Percentiles rank a stretch among this genome's conserved stretches.
Conservation (phyloP, 2,888 invertebrate genomes). For the Hipparchia sbordonii region DNA sequence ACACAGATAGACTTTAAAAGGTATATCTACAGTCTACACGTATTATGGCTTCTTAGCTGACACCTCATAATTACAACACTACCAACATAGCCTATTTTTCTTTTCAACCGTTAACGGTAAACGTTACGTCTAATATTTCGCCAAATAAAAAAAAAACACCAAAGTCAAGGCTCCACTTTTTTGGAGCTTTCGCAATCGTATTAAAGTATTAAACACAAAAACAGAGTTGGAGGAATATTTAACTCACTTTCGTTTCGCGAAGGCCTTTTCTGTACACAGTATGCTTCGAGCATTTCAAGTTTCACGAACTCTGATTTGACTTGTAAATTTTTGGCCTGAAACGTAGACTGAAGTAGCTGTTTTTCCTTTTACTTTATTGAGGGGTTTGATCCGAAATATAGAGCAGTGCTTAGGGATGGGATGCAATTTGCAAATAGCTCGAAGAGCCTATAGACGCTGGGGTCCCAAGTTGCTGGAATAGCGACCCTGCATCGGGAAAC, state of each 20-base stretch:
- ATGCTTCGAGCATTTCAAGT: slow-evolving; percentile 16
- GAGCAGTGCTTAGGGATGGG: too few species aligned
- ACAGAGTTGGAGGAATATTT: slow-evolving; percentile 14
- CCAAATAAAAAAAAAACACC: slow-evolving; percentile 7
- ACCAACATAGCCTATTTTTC: background rate
- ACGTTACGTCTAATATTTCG: background rate
- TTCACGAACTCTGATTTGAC: background rate
- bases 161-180: slow-evolving; percentile 24
- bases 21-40: too few species aligned
- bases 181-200: slow-evolving; percentile 19
- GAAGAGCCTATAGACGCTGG: too few species aligned
- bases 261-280: slow-evolving; percentile 32
- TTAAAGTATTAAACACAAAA: slow-evolving; percentile 16
- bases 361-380: too few species aligned
- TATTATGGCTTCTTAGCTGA: background rate
- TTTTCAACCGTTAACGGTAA: background rate
- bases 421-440: too few species aligned
- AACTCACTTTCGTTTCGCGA: slow-evolving; percentile 35
- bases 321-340: background rate
- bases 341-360: too few species aligned
- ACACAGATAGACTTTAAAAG: too few species aligned
- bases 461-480: too few species aligned
- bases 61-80: background rate
- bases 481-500: too few species aligned
- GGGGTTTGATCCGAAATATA: too few species aligned